Percentiles rank a stretch among this genome's conserved stretches.
These are phyloP conservation scores for Crocuta crocuta DNA, from an alignment of 2,113 vertebrate genomes.

Conservation along the genomic window DNA sequence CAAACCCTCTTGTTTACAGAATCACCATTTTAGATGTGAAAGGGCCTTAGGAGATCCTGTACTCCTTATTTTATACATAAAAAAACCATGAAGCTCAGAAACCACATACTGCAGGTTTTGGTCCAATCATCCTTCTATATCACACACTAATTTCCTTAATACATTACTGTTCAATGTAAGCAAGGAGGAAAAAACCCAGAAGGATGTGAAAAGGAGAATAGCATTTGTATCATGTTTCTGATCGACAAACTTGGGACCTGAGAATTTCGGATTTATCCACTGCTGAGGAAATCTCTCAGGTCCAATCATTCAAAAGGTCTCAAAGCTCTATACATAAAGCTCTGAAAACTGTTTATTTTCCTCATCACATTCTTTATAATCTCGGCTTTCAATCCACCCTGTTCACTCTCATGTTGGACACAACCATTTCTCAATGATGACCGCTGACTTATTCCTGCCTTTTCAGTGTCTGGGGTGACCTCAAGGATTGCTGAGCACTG, in stretches of 20 bases:
- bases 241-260: not conserved
- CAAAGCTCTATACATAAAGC: not conserved
- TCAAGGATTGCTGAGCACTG: not conserved
- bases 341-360: constrained; percentile 32
- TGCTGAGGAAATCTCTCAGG: not conserved
- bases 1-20: not conserved
- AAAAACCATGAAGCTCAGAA: not conserved
- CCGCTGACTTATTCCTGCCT: not conserved
- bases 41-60: not conserved
- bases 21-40: not conserved
- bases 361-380: not conserved
- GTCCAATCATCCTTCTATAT: not conserved
- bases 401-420: not conserved
- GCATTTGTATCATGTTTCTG: not conserved
- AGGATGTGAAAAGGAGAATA: not conserved
- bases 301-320: not conserved
- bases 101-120: not conserved
- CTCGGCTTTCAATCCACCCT: not conserved
- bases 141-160: not conserved
- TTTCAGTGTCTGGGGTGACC: not conserved
- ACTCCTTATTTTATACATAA: not conserved
- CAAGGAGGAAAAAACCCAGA: not conserved
- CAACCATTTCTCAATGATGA: not conserved
- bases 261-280: not conserved
- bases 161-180: not conserved